These are phyloP conservation scores for Actinia equina DNA, from an alignment of 64 coral and sea anemone genomes.

Conservation along the genomic window DNA sequence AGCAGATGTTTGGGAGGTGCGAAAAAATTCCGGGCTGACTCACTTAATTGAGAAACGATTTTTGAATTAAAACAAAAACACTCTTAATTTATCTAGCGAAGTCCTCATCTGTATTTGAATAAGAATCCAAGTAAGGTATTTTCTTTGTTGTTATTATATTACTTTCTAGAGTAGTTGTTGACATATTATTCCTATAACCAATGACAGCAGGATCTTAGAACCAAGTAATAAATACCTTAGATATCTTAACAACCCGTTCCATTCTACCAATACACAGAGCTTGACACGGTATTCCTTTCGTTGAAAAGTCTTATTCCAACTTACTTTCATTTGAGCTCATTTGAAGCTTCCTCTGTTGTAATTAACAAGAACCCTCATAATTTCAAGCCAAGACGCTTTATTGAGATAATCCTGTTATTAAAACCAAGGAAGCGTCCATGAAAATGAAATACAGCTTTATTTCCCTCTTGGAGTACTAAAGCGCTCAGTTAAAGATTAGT, in stretches of 20 bases:
- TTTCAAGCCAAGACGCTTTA: neutral
- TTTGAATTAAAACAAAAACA: neutral
- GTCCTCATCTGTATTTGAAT: conserved; percentile 11
- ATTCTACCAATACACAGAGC: neutral
- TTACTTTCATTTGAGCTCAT: neutral
- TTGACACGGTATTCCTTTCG: neutral
- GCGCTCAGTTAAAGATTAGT: neutral
- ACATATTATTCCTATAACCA: neutral
- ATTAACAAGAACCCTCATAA: neutral
- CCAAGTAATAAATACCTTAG: neutral
- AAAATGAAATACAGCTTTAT: neutral
- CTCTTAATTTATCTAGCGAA: neutral
- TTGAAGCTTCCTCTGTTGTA: neutral
- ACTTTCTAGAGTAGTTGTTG: neutral
- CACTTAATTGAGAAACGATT: neutral
- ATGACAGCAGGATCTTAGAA: neutral
- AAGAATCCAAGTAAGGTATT: neutral
- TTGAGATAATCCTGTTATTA: neutral
- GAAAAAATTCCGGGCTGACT: neutral
- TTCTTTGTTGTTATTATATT: neutral
- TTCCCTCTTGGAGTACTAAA: neutral
- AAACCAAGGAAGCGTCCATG: neutral
- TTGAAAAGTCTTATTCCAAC: neutral
- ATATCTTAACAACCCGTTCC: conserved; percentile 8
- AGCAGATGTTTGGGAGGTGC: neutral